Evolutionary conservation across 53 echinoderm and acorn worm genomes (phyloP).

Genomic region (Glandiceps talaboti): DNA sequence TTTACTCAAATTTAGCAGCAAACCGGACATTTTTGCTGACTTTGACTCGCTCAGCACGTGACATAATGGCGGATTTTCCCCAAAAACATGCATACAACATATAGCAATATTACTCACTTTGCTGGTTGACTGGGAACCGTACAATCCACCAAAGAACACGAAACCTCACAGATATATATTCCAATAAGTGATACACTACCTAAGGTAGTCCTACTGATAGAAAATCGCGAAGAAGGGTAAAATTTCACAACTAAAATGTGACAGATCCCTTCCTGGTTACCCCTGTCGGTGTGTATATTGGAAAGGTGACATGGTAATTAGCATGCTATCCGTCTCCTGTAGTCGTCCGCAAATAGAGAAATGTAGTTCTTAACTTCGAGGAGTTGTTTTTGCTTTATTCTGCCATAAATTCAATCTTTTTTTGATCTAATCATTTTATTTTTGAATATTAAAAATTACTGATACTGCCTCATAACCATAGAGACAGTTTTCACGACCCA

Average conservation of each 20-base stretch:
- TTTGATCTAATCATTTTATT: background rate
- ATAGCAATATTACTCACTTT: background rate
- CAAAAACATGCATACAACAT: background rate
- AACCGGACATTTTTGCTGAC: background rate
- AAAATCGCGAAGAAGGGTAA: background rate
- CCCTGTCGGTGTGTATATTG: background rate
- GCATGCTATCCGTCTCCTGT: background rate
- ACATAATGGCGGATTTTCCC: background rate
- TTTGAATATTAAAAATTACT: background rate
- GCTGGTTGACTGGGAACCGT: background rate
- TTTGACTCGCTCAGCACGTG: background rate
- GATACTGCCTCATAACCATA: background rate
- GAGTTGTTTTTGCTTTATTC: background rate
- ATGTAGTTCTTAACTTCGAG: background rate
- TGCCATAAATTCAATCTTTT: background rate
- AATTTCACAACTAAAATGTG: background rate
- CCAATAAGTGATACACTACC: background rate
- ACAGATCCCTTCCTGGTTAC: constrained; percentile 1
- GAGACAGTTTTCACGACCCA: background rate
- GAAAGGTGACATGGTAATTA: background rate
- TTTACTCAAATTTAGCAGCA: background rate
- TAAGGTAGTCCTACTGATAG: background rate
- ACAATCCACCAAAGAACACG: background rate
- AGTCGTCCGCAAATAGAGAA: background rate
- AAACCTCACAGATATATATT: background rate